phyloP scores from a whole-genome alignment of 2,797 vertebrate species.

The Sternarchorhynchus goeldii region DNA sequence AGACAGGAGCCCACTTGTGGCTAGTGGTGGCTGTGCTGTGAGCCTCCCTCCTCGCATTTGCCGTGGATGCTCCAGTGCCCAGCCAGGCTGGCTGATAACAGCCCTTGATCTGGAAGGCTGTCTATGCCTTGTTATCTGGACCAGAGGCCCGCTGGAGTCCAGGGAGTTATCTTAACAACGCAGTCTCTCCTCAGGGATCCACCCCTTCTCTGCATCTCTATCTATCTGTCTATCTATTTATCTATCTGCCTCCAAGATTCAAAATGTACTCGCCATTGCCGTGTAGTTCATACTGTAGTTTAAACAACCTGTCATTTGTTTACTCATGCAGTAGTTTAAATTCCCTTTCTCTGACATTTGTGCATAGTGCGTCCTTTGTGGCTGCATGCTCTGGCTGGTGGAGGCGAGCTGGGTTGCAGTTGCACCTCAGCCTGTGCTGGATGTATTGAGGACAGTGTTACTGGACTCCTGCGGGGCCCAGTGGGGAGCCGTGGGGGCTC shows the following conservation, averaged over 20 bases:
- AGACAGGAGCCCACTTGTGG: not conserved
- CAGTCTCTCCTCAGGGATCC: constrained; percentile 44
- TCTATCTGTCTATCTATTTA: constrained; percentile 13
- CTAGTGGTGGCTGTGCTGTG: constrained; percentile 6
- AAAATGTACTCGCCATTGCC: not conserved
- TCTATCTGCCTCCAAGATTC: constrained; percentile 10
- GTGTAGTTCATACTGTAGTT: not conserved
- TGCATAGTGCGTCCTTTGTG: not conserved
- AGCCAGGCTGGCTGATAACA: constrained; percentile 61
- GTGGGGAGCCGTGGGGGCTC: constrained; percentile 42
- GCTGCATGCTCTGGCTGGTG: not conserved
- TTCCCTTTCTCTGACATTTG: no score
- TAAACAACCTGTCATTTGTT: not conserved
- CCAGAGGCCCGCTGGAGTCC: constrained; percentile 40
- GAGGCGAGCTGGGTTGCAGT: constrained; percentile 17
- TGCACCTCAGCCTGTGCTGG: constrained; percentile 7
- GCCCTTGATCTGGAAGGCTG: constrained; percentile 59
- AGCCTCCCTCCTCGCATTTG: constrained; percentile 35
- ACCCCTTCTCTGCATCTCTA: constrained; percentile 19
- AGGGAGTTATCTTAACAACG: constrained; percentile 58
- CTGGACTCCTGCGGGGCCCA: constrained; percentile 34
- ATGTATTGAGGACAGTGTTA: constrained; percentile 25
- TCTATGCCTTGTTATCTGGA: constrained; percentile 59
- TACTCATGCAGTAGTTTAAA: no score
- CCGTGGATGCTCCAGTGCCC: constrained; percentile 51